Base-by-base conservation (phyloP, 2,888 invertebrate genomes). In the Pseudococcus viburni region DNA sequence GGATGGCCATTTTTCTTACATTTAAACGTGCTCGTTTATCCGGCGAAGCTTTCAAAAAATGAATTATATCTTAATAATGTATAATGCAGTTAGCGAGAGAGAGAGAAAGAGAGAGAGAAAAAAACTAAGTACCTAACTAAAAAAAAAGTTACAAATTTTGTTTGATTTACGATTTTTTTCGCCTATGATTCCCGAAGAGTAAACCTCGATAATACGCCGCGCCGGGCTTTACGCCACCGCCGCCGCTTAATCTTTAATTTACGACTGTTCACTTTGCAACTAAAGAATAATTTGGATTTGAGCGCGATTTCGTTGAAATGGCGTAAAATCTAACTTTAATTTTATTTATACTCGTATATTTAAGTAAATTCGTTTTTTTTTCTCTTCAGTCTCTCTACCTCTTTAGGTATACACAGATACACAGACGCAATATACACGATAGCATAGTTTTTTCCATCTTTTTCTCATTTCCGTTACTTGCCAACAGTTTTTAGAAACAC, bases 81-180 rank as follows among this genome's bases (percentile, higher is more conserved):
- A 80, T 80, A 80, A 80, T 80, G 80, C 80, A 80, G 80, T 80
- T 80, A 42, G 42, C 80, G 42, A 42, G 42, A 17, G 42, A 59
- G 19, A n/a, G 9, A 59, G 17, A 12, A 17, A 17, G 11, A 55
- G 17, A 59, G 59, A 59, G 9, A 15, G n/a, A 59, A 59, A 59
- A n/a, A 59, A 6, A 59, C 59, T 12, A 17, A 12, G 17, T 15
- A 46, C 8, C 46, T 51, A 51, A 51, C 11, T 5, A 5, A 80
- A 80, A 80, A 46, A 80, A 80, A 80, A 80, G 80, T 80, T 80
- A 80, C 80, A 80, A 80, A 80, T 80, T 80, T 80, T 42, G 42
- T 80, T 80, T 80, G 80, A 80, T 80, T 80, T 80, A 80, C 80
- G 80, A 80, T 80, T 80, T 80, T 80, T 73, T 73, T 80, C 42